Conservation (phyloP, 30 jellyfish, hydroid and myxozoan species). For the Aurelia coerulea region DNA sequence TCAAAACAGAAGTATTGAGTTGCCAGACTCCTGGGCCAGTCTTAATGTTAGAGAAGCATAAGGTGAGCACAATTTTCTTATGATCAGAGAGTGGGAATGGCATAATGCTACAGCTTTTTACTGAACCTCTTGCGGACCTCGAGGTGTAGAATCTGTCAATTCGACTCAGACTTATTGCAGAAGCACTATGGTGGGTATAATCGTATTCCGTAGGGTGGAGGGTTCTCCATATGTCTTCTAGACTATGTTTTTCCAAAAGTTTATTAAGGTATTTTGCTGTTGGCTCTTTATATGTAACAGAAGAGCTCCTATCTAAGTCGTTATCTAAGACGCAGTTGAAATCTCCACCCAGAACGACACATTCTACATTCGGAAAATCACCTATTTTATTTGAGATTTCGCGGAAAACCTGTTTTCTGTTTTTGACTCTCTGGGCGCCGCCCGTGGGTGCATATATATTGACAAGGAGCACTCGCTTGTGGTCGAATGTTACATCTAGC, state of each 20-base stretch:
- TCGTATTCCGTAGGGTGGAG: not conserved
- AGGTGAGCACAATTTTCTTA: not conserved
- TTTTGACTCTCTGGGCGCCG: not conserved
- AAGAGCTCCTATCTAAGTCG: not conserved
- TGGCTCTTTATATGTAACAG: not conserved
- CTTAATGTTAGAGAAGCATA: not conserved
- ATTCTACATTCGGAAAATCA: not conserved
- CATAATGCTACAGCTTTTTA: not conserved
- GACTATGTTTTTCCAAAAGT: not conserved
- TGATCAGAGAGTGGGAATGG: constrained; percentile 28
- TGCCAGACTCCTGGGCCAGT: constrained; percentile 16
- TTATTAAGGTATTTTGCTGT: not conserved
- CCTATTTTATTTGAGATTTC: not conserved
- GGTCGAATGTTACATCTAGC: constrained; percentile 10
- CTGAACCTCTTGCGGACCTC: not conserved
- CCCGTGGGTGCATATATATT: constrained; percentile 15
- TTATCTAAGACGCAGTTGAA: constrained; percentile 17
- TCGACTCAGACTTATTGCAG: not conserved
- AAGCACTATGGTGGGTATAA: not conserved
- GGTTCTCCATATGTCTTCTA: constrained; percentile 16
- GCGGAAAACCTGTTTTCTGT: not conserved
- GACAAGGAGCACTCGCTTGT: constrained; percentile 1
- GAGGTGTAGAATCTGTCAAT: constrained; percentile 17
- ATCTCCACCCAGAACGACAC: constrained; percentile 17
- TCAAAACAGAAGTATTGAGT: constrained; percentile 7